Evolutionary conservation across 2,113 vertebrate species (phyloP), one percentile per base, ranked within the genome.

Genomic region (Callipepla squamata): DNA sequence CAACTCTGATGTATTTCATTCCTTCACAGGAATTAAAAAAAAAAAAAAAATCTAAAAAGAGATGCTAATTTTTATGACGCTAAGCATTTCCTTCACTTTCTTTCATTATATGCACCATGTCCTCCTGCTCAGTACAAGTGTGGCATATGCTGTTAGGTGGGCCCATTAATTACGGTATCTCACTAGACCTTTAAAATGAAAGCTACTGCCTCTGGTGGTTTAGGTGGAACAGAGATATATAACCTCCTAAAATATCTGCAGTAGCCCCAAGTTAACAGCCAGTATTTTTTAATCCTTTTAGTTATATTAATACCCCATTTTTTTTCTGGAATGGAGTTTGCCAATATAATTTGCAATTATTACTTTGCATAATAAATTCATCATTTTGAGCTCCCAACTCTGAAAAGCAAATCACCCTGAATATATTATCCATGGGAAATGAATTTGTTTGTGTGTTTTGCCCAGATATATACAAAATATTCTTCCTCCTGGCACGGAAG

Each of bases 361-460:
- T 94, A 89, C 81, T 96, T 96, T 74, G 85, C 81, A 94, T 94
- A 93, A 94, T 95, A 95, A 95, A 94, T 96, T 95, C 87, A 95
- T 95, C 61, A 74, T 91, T 91, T 96, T 80, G 68, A 82, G 87
- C 53, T 80, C 88, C 89, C 85, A n/a, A 92, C 82, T 83, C 81
- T 89, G 77, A 86, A 94, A 91, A 94, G 92, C 70, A 97, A 97
- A 83, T 94, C 62, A 83, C 68, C 93, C 80, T 84, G 94, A 95
- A 94, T 94, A 88, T 87, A 96, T 96, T 96, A 94, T 95, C 94
- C 21, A 3, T 89, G 78, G 77, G 78, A 93, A 80, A 94, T 91
- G 40, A 91, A 93, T 96, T 84, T 94, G 85, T 94, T 92, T 97
- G 80, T 81, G 92, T 96, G 90, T 92, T 96, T 97, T 68, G 40